phyloP scores from a whole-genome alignment of 2,888 invertebrate species.

The Caradrina kadenii region DNA sequence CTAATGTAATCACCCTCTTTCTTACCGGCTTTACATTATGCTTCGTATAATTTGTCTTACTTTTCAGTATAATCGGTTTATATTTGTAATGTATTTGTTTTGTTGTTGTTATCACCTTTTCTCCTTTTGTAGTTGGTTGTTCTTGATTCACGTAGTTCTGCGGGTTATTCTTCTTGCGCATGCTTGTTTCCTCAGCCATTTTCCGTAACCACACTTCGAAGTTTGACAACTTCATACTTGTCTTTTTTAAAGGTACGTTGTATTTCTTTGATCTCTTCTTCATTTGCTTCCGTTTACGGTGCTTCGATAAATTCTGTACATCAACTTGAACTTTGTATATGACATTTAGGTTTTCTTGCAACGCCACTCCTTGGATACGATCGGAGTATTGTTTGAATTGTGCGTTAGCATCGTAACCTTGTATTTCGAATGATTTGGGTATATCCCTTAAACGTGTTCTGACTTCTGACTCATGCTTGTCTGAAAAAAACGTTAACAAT shows the following conservation, averaged over 20 bases:
- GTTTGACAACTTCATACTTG: constrained; percentile 83
- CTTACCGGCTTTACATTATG: constrained; percentile 76
- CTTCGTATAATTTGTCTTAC: constrained; percentile 78
- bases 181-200: constrained; percentile 72
- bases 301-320: constrained; percentile 61
- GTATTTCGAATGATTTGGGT: constrained; percentile 78
- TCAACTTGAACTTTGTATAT: constrained; percentile 80
- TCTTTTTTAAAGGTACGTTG: constrained; percentile 83
- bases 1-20: constrained; percentile 77
- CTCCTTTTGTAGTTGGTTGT: constrained; percentile 68
- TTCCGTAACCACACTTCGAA: constrained; percentile 81
- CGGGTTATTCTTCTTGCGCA: constrained; percentile 53
- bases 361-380: constrained; percentile 76
- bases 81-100: constrained; percentile 75
- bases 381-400: constrained; percentile 76
- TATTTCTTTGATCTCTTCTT: constrained; percentile 79
- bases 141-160: constrained; percentile 57
- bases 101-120: constrained; percentile 67
- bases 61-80: constrained; percentile 76
- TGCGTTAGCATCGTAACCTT: constrained; percentile 68
- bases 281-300: constrained; percentile 58
- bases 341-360: constrained; percentile 74
- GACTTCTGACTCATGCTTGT: constrained; percentile 64
- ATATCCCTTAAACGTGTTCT: constrained; percentile 71
- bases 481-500: constrained; percentile 52